phyloP scores from a whole-genome alignment of 1,140 invertebrate genomes.

The Zophobas atratus region DNA sequence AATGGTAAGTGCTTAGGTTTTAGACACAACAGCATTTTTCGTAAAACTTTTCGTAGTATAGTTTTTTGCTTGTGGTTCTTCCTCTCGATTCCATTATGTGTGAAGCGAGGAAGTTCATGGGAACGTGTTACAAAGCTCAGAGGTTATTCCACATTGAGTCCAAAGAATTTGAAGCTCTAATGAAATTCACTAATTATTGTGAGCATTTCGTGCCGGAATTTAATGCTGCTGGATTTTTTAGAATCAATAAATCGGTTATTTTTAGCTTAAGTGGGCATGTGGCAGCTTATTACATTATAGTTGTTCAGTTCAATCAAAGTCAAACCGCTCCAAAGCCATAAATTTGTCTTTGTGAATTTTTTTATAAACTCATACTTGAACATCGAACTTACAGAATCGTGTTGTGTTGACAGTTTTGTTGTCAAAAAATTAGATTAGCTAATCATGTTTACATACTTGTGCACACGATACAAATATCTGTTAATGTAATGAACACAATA shows the following conservation, averaged over 20 bases:
- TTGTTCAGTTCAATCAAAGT: conserved; percentile 7
- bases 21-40: background rate
- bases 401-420: too few relatives aligned
- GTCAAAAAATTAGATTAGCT: too few relatives aligned
- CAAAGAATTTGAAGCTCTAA: background rate
- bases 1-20: too few relatives aligned
- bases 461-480: too few relatives aligned
- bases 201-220: background rate
- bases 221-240: background rate
- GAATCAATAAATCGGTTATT: background rate
- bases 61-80: background rate
- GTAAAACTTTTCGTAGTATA: background rate
- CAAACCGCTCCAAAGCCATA: background rate
- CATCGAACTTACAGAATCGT: too few relatives aligned
- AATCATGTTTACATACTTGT: too few relatives aligned
- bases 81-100: background rate
- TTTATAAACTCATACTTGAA: too few relatives aligned
- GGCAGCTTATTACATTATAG: conserved; percentile 3
- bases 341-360: too few relatives aligned
- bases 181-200: background rate
- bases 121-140: background rate
- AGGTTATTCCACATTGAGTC: background rate
- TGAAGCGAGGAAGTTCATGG: background rate
- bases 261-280: background rate
- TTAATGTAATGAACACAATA: too few relatives aligned